Evolutionary conservation across 2,113 vertebrate species (phyloP).

Genomic region (Phoxinus phoxinus): DNA sequence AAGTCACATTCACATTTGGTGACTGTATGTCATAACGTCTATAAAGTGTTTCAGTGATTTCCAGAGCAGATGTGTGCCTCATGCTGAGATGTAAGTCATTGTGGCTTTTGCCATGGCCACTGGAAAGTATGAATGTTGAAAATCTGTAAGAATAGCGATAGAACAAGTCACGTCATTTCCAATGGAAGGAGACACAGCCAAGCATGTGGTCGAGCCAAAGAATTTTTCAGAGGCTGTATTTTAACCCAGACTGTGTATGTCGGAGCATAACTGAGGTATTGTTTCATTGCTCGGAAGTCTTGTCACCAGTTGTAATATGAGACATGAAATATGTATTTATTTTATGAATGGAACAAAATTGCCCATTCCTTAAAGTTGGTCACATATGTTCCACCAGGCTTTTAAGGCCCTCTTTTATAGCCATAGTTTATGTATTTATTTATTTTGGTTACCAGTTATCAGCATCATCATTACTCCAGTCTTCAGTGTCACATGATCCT

Average conservation of each 20-base stretch:
- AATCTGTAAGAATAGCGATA: constrained; percentile 24
- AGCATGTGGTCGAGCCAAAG: constrained; percentile 21
- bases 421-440: background rate
- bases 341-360: constrained; percentile 64
- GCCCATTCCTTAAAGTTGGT: constrained; percentile 38
- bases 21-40: constrained; percentile 8
- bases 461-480: too few relatives aligned
- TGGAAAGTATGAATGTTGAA: constrained; percentile 38
- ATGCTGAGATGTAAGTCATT: constrained; percentile 31
- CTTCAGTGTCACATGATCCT: too few relatives aligned
- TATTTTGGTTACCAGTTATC: too few relatives aligned
- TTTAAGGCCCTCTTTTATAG: constrained; percentile 4
- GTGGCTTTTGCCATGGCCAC: constrained; percentile 6
- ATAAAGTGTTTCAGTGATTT: constrained; percentile 34
- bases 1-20: constrained; percentile 23
- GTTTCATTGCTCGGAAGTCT: constrained; percentile 54
- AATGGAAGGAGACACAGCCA: constrained; percentile 5
- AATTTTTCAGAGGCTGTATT: constrained; percentile 59
- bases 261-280: constrained; percentile 67
- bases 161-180: constrained; percentile 55
- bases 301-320: constrained; percentile 54
- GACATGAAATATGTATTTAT: constrained; percentile 39
- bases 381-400: constrained; percentile 20
- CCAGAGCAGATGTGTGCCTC: constrained; percentile 29
- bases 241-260: constrained; percentile 67